Percentiles rank a stretch among this genome's conserved stretches.
Evolutionary conservation across 2,797 vertebrate genomes (phyloP).

Genomic region (Enteromius thamalakanensis): DNA sequence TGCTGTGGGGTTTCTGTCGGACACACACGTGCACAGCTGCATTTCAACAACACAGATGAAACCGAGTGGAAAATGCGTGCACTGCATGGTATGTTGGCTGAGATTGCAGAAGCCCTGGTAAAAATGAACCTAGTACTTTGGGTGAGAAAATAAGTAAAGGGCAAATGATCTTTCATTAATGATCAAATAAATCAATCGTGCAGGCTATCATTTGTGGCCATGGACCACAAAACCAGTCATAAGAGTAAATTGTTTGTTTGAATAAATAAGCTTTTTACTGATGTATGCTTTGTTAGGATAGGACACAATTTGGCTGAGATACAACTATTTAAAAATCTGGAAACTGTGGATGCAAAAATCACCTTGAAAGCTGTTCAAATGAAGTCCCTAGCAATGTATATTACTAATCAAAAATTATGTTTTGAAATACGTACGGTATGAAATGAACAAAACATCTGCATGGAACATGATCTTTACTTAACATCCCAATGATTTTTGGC

Average conservation of each 20-base stretch:
- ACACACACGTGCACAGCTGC: slow-evolving; percentile 55
- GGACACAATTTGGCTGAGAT: neutral
- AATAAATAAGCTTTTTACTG: neutral
- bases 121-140: slow-evolving; percentile 36
- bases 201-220: neutral
- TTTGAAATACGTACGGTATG: neutral
- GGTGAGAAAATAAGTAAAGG: neutral
- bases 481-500: neutral
- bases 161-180: neutral
- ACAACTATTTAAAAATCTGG: neutral
- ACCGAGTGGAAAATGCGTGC: slow-evolving; percentile 56
- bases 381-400: neutral
- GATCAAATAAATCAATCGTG: neutral
- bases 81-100: slow-evolving; percentile 54
- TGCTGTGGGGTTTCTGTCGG: slow-evolving; percentile 45
- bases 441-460: neutral
- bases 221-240: neutral
- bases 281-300: neutral
- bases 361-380: neutral
- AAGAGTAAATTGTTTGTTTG: neutral
- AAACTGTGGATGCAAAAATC: neutral
- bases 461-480: neutral
- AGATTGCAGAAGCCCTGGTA: slow-evolving; percentile 55
- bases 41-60: slow-evolving; percentile 55
- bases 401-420: neutral